phyloP scores from a whole-genome alignment of 2,113 vertebrate species.

The Ailuropoda melanoleuca region DNA sequence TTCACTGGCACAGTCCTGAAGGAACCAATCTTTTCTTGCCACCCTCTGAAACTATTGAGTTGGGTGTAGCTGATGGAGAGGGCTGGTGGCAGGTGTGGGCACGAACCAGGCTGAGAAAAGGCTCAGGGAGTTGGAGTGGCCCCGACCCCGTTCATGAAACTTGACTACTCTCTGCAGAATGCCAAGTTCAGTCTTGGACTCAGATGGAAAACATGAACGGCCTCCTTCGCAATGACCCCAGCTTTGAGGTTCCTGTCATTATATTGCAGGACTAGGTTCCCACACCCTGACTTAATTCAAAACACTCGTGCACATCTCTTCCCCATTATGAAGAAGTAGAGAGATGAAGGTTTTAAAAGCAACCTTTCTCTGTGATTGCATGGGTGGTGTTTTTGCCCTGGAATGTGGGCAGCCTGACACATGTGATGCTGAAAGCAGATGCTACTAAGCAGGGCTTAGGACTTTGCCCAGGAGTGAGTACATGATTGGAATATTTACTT shows the following conservation, averaged over 20 bases:
- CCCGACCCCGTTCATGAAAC: neutral
- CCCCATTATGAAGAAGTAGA: neutral
- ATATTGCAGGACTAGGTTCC: conserved; percentile 53
- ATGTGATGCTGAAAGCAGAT: conserved; percentile 45
- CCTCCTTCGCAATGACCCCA: conserved; percentile 40
- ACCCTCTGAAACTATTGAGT: neutral
- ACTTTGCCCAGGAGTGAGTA: conserved; percentile 65
- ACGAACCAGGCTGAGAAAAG: neutral
- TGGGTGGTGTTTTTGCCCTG: neutral
- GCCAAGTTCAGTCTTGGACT: neutral
- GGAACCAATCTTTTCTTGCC: neutral
- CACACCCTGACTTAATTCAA: conserved; percentile 69
- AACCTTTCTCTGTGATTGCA: neutral
- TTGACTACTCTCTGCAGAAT: neutral
- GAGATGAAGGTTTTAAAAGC: neutral
- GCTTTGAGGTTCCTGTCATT: conserved; percentile 59
- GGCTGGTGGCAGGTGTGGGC: conserved; percentile 23
- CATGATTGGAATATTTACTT: conserved; percentile 70
- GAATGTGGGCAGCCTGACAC: conserved; percentile 35
- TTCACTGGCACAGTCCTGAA: neutral
- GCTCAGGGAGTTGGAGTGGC: neutral
- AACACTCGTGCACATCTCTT: conserved; percentile 49
- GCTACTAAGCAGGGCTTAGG: conserved; percentile 14
- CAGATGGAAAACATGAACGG: conserved; percentile 42
- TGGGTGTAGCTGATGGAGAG: neutral